phyloP scores from a whole-genome alignment of 2,888 invertebrate genomes.

The Philonicus albiceps region DNA sequence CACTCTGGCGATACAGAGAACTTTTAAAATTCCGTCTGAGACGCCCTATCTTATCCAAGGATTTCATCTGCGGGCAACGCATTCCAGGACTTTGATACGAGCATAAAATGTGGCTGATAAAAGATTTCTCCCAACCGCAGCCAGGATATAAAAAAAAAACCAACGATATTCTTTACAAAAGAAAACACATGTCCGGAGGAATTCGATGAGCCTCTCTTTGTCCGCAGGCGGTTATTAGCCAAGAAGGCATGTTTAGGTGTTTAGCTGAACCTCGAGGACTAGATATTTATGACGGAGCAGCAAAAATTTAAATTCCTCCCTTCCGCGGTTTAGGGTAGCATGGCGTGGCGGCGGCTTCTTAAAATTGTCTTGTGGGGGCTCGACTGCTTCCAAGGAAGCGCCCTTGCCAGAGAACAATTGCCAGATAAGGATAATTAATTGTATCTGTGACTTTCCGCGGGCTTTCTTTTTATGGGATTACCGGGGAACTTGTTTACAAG shows the following conservation, averaged over 20 bases:
- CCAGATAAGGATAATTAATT: conserved; percentile 41
- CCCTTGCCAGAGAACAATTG: not conserved
- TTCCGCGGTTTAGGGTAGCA: not conserved
- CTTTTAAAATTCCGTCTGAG: not conserved
- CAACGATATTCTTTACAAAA: not conserved
- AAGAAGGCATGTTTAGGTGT: not conserved
- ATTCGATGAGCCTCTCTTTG: not conserved
- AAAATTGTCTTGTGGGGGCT: not conserved
- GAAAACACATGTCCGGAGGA: not conserved
- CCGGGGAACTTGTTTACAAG: conserved; percentile 19
- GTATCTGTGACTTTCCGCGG: conserved; percentile 4
- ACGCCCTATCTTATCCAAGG: not conserved
- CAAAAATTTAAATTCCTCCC: not conserved
- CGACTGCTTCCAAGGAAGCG: not conserved
- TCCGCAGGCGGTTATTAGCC: not conserved
- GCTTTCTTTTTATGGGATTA: not conserved
- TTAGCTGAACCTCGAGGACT: not conserved
- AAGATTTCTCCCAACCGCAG: not conserved
- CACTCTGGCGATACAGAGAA: not conserved
- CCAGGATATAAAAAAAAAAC: conserved; percentile 10
- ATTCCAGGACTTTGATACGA: conserved; percentile 7
- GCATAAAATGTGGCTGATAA: conserved; percentile 39
- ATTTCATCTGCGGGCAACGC: conserved; percentile 38
- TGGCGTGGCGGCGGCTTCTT: not conserved
- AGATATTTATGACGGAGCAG: conserved; percentile 21